phyloP scores from a whole-genome alignment of 2,888 invertebrate genomes.

The Lasioglossum oenotherae region DNA sequence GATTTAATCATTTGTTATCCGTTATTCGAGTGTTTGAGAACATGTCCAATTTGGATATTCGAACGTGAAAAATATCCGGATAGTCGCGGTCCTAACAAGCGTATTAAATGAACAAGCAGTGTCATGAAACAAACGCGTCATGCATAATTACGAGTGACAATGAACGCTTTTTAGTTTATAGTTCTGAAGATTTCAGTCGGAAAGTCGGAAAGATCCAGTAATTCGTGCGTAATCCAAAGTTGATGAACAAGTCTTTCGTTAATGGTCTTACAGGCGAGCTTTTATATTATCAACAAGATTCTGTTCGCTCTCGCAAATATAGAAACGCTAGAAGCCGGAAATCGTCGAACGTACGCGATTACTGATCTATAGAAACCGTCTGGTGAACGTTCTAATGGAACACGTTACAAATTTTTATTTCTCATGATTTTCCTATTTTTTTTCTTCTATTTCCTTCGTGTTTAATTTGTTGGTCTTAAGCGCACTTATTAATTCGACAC shows the following conservation, averaged over 20 bases:
- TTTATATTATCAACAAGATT: slow-evolving; percentile 12
- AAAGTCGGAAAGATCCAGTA: slow-evolving; percentile 33
- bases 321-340: slow-evolving; percentile 47
- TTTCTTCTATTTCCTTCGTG: not conserved
- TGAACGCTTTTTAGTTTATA: slow-evolving; percentile 35
- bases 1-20: not conserved
- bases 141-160: slow-evolving; percentile 44
- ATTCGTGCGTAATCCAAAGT: not conserved
- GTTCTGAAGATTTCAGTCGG: slow-evolving; percentile 49
- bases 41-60: slow-evolving; percentile 31
- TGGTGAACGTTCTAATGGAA: slow-evolving; percentile 29
- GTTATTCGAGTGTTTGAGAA: not conserved
- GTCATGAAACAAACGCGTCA: slow-evolving; percentile 39
- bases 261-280: slow-evolving; percentile 25
- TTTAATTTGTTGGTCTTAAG: slow-evolving; percentile 57
- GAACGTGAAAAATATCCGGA: slow-evolving; percentile 38
- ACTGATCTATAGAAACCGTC: slow-evolving; percentile 7
- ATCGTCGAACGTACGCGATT: slow-evolving; percentile 32
- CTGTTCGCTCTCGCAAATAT: slow-evolving; percentile 17
- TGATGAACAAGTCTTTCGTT: slow-evolving; percentile 34
- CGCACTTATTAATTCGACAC: slow-evolving; percentile 61
- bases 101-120: slow-evolving; percentile 39
- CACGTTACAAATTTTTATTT: slow-evolving; percentile 40
- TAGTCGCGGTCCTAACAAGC: slow-evolving; percentile 33
- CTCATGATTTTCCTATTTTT: not conserved